A percentile compares a stretch with the other conserved stretches of the same genome.
Evolutionary conservation across 2,113 vertebrate species (phyloP).

Genomic region (Anser brachyrhynchus): DNA sequence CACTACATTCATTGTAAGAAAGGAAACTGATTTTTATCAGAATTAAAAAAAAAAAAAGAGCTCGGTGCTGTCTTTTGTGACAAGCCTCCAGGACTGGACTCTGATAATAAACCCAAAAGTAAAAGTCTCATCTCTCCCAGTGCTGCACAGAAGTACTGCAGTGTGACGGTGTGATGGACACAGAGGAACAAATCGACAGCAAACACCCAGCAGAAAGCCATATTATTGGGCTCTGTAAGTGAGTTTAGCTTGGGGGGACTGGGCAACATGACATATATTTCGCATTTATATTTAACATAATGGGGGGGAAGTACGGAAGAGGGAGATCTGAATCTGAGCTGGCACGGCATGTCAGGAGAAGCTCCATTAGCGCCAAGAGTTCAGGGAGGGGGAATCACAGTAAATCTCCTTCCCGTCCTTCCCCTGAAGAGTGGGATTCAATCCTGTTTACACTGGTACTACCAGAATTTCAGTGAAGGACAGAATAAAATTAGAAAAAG

Average conservation of each 20-base stretch:
- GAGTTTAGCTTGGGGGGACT: background rate
- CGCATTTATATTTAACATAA: background rate
- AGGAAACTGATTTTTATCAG: background rate
- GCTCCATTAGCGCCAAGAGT: background rate
- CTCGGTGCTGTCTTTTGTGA: background rate
- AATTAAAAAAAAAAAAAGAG: background rate
- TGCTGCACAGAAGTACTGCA: background rate
- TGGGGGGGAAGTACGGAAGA: background rate
- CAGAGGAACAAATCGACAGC: background rate
- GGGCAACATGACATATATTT: too few species aligned
- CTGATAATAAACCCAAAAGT: background rate
- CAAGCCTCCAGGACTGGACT: background rate
- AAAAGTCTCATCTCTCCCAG: background rate
- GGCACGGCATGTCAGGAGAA: background rate
- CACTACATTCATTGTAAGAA: background rate
- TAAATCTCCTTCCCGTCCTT: background rate
- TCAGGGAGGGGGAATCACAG: background rate
- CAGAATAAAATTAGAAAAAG: background rate
- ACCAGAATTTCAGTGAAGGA: background rate
- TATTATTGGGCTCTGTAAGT: background rate
- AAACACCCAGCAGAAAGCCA: background rate
- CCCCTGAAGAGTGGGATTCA: background rate
- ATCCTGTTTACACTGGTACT: background rate
- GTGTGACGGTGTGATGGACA: background rate
- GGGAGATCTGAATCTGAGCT: background rate